These are phyloP conservation scores for Champsocephalus esox DNA, from an alignment of 2,797 vertebrate species.

Conservation along the genomic window DNA sequence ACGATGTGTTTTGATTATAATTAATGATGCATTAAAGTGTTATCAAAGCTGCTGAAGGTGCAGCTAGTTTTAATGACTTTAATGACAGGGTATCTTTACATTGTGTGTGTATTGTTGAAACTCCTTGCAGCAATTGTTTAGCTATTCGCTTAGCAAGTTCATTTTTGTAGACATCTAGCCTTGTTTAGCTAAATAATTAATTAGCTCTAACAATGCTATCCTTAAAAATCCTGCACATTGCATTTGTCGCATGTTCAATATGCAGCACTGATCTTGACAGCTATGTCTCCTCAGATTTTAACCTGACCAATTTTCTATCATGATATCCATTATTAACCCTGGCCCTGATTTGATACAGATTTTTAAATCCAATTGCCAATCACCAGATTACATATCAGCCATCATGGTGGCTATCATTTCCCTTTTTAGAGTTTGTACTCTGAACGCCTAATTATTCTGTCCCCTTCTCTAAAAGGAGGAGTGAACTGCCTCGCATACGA, in stretches of 20 bases:
- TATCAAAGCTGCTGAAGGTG: too few relatives aligned
- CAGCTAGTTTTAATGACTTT: too few relatives aligned
- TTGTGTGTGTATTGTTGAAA: not conserved
- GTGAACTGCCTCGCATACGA: constrained; percentile 94
- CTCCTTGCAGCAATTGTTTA: not conserved
- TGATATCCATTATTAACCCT: not conserved
- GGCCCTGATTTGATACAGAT: not conserved
- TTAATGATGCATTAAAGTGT: too few relatives aligned
- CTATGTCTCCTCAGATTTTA: not conserved
- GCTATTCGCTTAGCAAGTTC: not conserved
- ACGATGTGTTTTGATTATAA: too few relatives aligned
- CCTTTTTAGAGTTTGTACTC: not conserved
- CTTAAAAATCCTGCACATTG: not conserved
- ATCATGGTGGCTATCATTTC: not conserved
- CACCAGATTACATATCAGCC: not conserved
- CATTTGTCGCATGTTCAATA: not conserved
- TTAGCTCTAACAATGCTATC: not conserved
- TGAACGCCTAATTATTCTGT: not conserved
- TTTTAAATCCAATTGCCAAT: not conserved
- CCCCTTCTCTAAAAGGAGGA: constrained; percentile 82
- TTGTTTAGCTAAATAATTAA: not conserved
- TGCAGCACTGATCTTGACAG: not conserved
- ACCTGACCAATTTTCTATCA: not conserved
- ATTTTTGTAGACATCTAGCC: not conserved
- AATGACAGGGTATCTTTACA: not conserved